phyloP scores from a whole-genome alignment of 2,797 vertebrate species.

The Muscicapa striata region DNA sequence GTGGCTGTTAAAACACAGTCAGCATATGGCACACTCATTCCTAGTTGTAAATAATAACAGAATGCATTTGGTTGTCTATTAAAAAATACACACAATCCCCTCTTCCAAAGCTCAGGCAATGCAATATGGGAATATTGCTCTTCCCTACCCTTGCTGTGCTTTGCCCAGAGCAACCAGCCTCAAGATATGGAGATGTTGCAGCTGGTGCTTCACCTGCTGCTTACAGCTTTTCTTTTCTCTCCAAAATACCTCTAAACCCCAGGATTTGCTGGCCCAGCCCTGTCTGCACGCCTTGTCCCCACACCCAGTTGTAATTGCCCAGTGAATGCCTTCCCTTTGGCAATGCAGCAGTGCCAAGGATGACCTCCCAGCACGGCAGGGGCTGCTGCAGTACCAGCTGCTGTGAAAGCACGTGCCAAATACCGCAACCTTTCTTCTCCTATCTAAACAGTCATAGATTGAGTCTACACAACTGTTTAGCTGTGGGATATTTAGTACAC shows the following conservation, averaged over 20 bases:
- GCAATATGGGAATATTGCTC: neutral
- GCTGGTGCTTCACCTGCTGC: neutral
- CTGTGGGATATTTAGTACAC: neutral
- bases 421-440: neutral
- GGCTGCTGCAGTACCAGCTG: neutral
- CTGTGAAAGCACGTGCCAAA: neutral
- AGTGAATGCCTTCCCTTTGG: neutral
- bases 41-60: constrained; percentile 51
- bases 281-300: neutral
- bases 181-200: neutral
- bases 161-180: neutral
- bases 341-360: neutral
- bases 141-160: neutral
- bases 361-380: fast-evolving
- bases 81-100: neutral
- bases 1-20: constrained; percentile 3
- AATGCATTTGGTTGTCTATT: neutral
- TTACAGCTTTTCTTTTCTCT: neutral
- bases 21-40: constrained; percentile 18
- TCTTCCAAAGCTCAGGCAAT: neutral
- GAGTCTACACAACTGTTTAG: neutral
- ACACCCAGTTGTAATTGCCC: neutral
- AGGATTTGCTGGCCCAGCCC: neutral
- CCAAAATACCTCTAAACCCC: neutral
- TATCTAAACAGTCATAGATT: neutral